Base-by-base conservation (phyloP, 2,888 invertebrate species). In the Drosophila sordidapex region DNA sequence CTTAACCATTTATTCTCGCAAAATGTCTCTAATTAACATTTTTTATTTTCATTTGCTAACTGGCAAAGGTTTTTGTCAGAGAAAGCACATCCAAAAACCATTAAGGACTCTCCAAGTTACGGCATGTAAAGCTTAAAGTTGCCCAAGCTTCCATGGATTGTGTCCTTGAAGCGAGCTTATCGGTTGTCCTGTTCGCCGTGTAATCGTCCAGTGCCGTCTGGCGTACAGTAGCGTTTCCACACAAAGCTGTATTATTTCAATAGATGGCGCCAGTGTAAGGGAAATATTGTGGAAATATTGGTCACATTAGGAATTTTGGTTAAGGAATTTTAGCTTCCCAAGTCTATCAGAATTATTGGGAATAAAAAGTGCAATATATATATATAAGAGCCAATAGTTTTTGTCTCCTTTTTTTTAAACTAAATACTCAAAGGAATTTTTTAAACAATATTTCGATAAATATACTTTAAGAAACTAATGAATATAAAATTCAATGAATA, bases 91-190 rank as follows among this genome's bases (percentile, higher is more conserved):
- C 1, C 6, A 27, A 6, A 33, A 46, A 52, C 27, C 18, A 36
- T 5, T 2, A 31, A 6, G 35, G 35, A 25, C 5, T 18, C 33
- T 27, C 11, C 25, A 35, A 31, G 51, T 31, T 40, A n/a, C 10
- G 15, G 3, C 38, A n/a, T 2, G 8, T 33, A 13, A 21, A 62
- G 36, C 35, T 49, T 38, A 0, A 27, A 46, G 40, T 18, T 57
- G 4, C 2, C 8, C 8, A 43, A 48, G 31, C 48, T 36, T 0
- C 0, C 1, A 3, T 8, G 64, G 69, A 1, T 51, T 13, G n/a
- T 61, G 80, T 68, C 46, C 31, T 48, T 25, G 57, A 40, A 51
- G 21, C 1, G 2, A 54, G 40, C 54, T 72, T 61, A 35, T 7
- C 5, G 8, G 0, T 1, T 1, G 36, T 4, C 4, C 0, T 13